A percentile compares a stretch with the other conserved stretches of the same genome.
Evolutionary conservation across 2,888 invertebrate genomes (phyloP).

Genomic region (Spodoptera exigua): DNA sequence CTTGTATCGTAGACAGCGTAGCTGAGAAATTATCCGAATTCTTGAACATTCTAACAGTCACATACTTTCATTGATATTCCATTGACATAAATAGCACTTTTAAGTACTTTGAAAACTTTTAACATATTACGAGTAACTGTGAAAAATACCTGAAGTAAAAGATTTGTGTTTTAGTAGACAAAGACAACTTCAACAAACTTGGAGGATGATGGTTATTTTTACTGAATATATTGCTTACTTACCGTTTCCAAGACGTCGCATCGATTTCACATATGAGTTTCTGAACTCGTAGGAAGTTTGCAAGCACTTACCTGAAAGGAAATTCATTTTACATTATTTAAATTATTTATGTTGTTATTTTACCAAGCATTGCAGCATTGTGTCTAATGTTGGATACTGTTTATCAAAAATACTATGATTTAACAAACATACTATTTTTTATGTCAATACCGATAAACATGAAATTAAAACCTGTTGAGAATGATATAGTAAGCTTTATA

Average conservation of each 20-base stretch:
- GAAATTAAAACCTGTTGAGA: too few relatives aligned
- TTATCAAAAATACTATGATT: too few relatives aligned
- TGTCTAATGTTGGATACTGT: too few relatives aligned
- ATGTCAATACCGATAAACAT: too few relatives aligned
- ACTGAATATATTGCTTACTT: conserved; percentile 42
- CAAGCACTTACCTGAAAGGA: conserved; percentile 58
- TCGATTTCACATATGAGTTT: conserved; percentile 34
- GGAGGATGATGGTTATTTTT: conserved; percentile 11
- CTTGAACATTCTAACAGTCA: too few relatives aligned
- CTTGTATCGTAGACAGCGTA: neutral
- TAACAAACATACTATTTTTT: too few relatives aligned
- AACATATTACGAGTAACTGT: conserved; percentile 4
- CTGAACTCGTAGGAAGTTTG: conserved; percentile 23
- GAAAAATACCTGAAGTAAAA: conserved; percentile 13
- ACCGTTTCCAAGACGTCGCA: conserved; percentile 41
- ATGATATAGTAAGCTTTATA: too few relatives aligned
- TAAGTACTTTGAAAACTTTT: conserved; percentile 13
- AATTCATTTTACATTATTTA: conserved; percentile 32
- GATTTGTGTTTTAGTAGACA: conserved; percentile 1
- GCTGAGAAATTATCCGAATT: too few relatives aligned
- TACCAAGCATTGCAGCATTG: too few relatives aligned
- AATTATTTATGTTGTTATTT: too few relatives aligned
- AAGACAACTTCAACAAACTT: conserved; percentile 15
- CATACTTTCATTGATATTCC: too few relatives aligned
- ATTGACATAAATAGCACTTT: too few relatives aligned